These are phyloP conservation scores for Ceratitis capitata DNA, from an alignment of 1,140 invertebrate genomes.

Conservation along the genomic window DNA sequence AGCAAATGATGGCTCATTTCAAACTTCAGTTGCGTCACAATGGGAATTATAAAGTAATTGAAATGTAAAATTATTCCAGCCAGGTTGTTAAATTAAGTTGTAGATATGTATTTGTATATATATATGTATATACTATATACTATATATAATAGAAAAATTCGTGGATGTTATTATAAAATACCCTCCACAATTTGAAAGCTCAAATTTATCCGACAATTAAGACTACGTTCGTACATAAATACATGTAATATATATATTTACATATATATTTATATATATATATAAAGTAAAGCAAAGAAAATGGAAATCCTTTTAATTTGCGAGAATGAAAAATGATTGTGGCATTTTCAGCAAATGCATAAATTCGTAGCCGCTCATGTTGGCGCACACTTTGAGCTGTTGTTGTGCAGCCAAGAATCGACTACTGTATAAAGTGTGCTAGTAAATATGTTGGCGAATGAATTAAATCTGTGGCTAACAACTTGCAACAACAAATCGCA, in stretches of 20 bases:
- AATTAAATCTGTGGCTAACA: neutral
- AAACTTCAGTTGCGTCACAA: neutral
- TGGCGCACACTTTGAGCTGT: no score
- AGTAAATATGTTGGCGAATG: neutral
- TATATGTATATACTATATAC: neutral
- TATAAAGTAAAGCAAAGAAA: no score
- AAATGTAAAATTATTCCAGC: neutral
- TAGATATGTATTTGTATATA: neutral
- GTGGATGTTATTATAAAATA: neutral
- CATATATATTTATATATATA: no score
- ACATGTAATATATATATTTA: no score
- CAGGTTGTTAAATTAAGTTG: neutral
- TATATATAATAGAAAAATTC: neutral
- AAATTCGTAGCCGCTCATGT: neutral
- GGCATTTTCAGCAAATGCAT: neutral
- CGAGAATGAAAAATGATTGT: neutral
- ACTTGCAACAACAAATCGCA: neutral
- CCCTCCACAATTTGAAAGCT: neutral
- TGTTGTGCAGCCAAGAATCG: no score
- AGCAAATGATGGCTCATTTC: neutral
- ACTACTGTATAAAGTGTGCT: neutral
- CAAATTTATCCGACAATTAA: neutral
- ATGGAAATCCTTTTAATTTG: conserved; percentile 13
- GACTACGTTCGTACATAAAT: no score
- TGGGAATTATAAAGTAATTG: neutral